phyloP scores from a whole-genome alignment of 2,113 vertebrate genomes.

The Corythoichthys haematopterus region DNA sequence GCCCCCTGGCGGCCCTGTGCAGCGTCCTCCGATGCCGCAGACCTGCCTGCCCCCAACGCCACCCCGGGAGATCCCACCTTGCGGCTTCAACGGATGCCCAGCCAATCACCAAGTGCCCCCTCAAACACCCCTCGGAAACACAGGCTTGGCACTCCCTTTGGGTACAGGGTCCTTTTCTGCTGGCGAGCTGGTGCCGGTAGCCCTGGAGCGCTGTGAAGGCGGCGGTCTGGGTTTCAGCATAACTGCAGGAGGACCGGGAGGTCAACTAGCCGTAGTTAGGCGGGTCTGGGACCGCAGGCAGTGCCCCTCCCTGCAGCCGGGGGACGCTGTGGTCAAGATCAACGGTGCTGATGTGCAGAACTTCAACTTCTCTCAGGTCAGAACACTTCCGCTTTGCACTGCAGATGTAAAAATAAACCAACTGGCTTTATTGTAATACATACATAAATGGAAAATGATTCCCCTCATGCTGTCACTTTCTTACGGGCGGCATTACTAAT shows the following conservation, averaged over 20 bases:
- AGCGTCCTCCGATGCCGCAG: conserved; percentile 44
- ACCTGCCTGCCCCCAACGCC: conserved; percentile 22
- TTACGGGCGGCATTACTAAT: neutral
- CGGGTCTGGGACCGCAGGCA: conserved; percentile 72
- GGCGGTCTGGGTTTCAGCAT: conserved; percentile 72
- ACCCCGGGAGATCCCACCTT: conserved; percentile 52
- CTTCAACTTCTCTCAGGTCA: conserved; percentile 70
- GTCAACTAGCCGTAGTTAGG: conserved; percentile 65
- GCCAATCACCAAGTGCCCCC: conserved; percentile 49
- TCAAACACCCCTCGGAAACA: conserved; percentile 31
- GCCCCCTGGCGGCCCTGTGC: conserved; percentile 25
- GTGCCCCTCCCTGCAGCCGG: conserved; percentile 68
- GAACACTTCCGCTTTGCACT: neutral
- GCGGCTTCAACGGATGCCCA: conserved; percentile 64
- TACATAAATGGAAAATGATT: too few species aligned
- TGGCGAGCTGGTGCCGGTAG: conserved; percentile 69
- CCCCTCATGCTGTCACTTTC: too few species aligned
- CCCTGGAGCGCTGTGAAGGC: conserved; percentile 57
- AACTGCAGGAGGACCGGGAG: conserved; percentile 64
- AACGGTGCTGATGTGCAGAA: conserved; percentile 71
- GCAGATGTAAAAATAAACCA: too few species aligned
- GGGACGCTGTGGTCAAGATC: conserved; percentile 73
- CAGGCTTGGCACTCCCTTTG: conserved; percentile 26
- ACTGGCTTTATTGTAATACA: too few species aligned
- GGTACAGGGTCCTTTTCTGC: conserved; percentile 9